These are phyloP conservation scores for Troides aeacus DNA, from an alignment of 2,888 invertebrate species.

Conservation along the genomic window DNA sequence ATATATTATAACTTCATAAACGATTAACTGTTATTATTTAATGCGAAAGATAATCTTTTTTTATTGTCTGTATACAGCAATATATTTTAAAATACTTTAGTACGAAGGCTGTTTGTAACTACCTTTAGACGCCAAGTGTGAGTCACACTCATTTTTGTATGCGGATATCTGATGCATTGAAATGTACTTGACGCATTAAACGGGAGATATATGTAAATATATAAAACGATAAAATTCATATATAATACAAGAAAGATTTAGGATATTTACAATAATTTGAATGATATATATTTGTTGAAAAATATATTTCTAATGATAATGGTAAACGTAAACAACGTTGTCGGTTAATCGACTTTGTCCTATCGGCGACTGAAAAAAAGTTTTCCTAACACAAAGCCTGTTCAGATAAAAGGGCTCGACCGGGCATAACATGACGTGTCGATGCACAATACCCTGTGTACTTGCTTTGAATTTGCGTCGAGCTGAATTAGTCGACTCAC, in stretches of 20 bases:
- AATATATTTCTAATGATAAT: background rate
- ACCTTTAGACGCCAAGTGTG: conserved; percentile 11
- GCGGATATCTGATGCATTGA: conserved; percentile 13
- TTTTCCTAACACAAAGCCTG: conserved; percentile 16
- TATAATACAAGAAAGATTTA: background rate
- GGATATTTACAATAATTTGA: too few relatives aligned
- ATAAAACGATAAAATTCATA: background rate
- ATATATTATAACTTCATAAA: too few relatives aligned
- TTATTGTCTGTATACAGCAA: conserved; percentile 3
- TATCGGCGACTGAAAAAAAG: background rate
- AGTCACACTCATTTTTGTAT: conserved; percentile 24
- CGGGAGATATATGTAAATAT: background rate
- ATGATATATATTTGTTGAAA: too few relatives aligned
- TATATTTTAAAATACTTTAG: conserved; percentile 16
- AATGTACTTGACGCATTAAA: conserved; percentile 9
- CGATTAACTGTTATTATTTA: background rate
- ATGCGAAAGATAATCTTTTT: background rate
- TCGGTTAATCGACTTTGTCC: background rate
- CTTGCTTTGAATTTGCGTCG: conserved; percentile 45
- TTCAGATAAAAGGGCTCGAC: conserved; percentile 43
- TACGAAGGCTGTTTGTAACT: conserved; percentile 15
- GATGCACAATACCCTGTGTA: conserved; percentile 41
- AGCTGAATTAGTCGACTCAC: conserved; percentile 20
- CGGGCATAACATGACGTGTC: conserved; percentile 48
- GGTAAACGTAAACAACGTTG: background rate